Conservation (phyloP, 37 sponge, comb jelly and placozoan genomes). For the Spongilla lacustris region DNA sequence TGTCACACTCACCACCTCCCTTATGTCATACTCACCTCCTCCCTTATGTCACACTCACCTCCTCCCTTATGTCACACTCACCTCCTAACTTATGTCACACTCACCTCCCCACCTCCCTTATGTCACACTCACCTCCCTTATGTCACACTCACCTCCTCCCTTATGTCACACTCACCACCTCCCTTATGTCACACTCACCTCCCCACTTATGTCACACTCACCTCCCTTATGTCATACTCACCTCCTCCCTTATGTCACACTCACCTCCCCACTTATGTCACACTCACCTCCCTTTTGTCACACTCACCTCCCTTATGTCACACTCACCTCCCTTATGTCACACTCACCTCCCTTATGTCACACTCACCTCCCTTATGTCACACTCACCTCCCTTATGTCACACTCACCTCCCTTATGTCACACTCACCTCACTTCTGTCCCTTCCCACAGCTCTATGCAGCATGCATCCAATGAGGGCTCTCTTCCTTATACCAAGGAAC, state of each 20-base stretch:
- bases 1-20: neutral
- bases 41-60: neutral
- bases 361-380: slow-evolving; percentile 40
- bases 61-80: slow-evolving; percentile 8
- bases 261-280: too few relatives aligned
- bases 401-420: neutral
- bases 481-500: slow-evolving; percentile 94
- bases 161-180: neutral
- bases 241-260: neutral
- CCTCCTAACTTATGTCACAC: neutral
- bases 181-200: too few relatives aligned
- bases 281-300: neutral
- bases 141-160: too few relatives aligned
- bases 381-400: neutral
- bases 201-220: neutral
- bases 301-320: neutral
- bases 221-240: too few relatives aligned
- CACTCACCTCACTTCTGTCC: neutral
- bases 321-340: neutral
- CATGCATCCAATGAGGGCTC: slow-evolving; percentile 98
- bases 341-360: neutral
- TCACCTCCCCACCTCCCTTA: neutral
- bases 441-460: slow-evolving; percentile 82
- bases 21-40: neutral
- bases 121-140: neutral